Conservation (phyloP, 1,140 invertebrate species). For the Zeugodacus cucurbitae region DNA sequence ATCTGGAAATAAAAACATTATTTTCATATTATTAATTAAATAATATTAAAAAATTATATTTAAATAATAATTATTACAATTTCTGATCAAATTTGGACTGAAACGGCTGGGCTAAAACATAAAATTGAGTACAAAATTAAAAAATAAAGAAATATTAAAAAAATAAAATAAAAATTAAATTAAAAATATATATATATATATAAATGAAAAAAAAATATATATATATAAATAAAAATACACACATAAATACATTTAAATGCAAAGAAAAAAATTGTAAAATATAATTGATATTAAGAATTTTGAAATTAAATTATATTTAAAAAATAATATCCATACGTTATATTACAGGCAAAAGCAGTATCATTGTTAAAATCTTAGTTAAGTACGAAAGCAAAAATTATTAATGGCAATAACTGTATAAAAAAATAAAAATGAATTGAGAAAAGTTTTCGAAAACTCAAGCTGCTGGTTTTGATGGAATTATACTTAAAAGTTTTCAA, state of each 20-base stretch:
- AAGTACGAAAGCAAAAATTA: background rate
- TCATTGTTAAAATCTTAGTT: background rate
- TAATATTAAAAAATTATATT: too few species aligned
- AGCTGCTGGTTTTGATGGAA: too few species aligned
- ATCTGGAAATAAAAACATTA: too few species aligned
- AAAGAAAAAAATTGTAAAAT: too few species aligned
- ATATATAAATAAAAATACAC: background rate
- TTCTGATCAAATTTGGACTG: background rate
- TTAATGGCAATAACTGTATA: background rate
- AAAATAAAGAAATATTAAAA: background rate
- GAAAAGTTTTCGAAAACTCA: too few species aligned
- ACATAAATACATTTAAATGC: background rate
- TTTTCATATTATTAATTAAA: too few species aligned
- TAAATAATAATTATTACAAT: background rate
- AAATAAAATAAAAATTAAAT: background rate
- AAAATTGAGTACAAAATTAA: slow-evolving; percentile 2
- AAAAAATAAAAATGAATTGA: background rate
- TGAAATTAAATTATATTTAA: background rate
- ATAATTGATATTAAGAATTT: background rate
- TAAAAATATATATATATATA: background rate
- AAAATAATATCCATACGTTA: background rate
- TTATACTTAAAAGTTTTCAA: too few species aligned
- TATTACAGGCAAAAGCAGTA: background rate
- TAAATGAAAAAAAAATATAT: background rate
- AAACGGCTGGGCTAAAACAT: background rate